phyloP scores from a whole-genome alignment of 1,140 invertebrate genomes.

The Brachionus calyciflorus region DNA sequence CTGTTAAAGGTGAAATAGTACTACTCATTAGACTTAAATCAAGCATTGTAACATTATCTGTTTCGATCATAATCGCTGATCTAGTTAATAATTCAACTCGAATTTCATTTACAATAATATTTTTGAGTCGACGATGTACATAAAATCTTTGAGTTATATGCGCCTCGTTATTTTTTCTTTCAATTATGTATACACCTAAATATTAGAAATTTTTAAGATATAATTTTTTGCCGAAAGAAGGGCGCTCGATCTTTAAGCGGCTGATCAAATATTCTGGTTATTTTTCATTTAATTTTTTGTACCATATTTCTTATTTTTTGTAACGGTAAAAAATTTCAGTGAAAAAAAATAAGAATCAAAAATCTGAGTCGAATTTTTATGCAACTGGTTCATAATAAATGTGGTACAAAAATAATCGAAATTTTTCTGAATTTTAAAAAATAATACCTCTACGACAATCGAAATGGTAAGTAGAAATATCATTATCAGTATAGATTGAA shows the following conservation, averaged over 20 bases:
- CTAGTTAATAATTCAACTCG: background rate
- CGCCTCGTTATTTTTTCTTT: constrained; percentile 29
- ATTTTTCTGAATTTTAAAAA: no score
- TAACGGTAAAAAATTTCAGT: no score
- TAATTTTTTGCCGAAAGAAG: no score
- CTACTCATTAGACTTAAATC: background rate
- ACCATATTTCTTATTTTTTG: no score
- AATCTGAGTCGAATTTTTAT: no score
- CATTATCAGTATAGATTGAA: constrained; percentile 24
- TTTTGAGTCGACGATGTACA: constrained; percentile 10
- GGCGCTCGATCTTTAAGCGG: no score
- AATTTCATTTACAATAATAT: constrained; percentile 42
- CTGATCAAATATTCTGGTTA: no score
- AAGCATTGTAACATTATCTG: constrained; percentile 10
- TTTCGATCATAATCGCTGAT: constrained; percentile 18
- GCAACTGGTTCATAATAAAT: no score
- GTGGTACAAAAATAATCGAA: no score
- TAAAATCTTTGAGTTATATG: constrained; percentile 8
- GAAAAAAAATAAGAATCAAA: no score
- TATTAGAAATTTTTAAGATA: no score
- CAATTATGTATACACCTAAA: constrained; percentile 2
- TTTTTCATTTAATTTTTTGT: no score
- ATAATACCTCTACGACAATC: constrained; percentile 24
- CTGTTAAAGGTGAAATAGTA: background rate
- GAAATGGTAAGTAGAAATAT: constrained; percentile 21